phyloP scores from a whole-genome alignment of 2,113 vertebrate genomes.

The Tichodroma muraria region DNA sequence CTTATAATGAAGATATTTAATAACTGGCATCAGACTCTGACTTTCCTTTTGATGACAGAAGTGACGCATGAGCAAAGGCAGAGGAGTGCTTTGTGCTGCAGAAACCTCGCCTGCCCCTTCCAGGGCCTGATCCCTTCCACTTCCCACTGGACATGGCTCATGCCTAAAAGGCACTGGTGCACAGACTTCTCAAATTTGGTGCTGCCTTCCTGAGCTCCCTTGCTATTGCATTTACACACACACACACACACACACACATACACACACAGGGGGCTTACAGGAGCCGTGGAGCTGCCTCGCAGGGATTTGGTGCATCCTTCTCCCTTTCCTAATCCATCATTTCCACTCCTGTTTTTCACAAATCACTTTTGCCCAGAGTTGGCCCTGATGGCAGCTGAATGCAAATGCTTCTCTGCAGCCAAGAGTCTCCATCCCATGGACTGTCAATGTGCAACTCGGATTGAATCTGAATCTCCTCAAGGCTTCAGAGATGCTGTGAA shows the following conservation, averaged over 20 bases:
- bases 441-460: not conserved
- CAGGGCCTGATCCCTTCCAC: not conserved
- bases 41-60: not conserved
- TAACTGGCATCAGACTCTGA: not conserved
- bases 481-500: not conserved
- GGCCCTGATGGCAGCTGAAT: not conserved
- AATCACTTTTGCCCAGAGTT: not conserved
- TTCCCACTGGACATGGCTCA: not conserved
- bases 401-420: not conserved
- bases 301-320: not conserved
- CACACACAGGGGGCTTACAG: rapidly evolving
- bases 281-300: rapidly evolving
- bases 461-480: rapidly evolving
- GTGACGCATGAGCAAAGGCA: not conserved
- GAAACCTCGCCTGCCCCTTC: not conserved
- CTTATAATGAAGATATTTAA: constrained; percentile 42
- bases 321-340: not conserved
- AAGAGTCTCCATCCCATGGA: not conserved
- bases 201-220: not conserved
- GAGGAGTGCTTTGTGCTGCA: not conserved
- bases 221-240: not conserved
- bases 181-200: not conserved
- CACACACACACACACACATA: not conserved
- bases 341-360: not conserved
- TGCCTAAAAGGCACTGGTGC: not conserved